Conservation (phyloP, 2,888 invertebrate species). For the Eupithecia exiguata region DNA sequence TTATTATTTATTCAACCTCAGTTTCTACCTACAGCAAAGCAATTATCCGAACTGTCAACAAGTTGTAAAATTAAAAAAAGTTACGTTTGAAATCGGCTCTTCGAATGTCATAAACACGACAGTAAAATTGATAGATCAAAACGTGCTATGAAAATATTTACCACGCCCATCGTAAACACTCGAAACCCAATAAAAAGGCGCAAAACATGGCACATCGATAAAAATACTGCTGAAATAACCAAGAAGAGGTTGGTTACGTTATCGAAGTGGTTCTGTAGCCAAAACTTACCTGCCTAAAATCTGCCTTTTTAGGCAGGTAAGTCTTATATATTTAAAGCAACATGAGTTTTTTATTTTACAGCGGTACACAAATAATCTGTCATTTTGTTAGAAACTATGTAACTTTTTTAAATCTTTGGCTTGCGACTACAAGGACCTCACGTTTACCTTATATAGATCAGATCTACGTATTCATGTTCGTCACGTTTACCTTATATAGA, state of each 20-base stretch:
- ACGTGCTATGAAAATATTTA: conserved; percentile 30
- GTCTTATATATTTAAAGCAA: too few species aligned
- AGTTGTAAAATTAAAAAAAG: conserved; percentile 24
- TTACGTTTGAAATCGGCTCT: conserved; percentile 23
- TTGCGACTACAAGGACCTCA: too few species aligned
- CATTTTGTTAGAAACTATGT: too few species aligned
- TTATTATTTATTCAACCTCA: neutral
- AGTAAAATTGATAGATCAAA: conserved; percentile 26
- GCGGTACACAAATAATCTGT: too few species aligned
- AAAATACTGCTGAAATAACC: conserved; percentile 12
- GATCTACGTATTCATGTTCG: too few species aligned
- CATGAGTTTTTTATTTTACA: too few species aligned
- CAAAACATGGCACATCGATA: conserved; percentile 19
- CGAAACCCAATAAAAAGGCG: conserved; percentile 26
- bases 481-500: too few species aligned
- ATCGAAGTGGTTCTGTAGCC: neutral
- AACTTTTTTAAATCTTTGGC: too few species aligned
- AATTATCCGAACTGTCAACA: conserved; percentile 27
- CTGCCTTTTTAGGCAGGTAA: too few species aligned
- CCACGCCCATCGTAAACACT: conserved; percentile 28
- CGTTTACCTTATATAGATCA: too few species aligned
- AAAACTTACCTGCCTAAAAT: neutral
- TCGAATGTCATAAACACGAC: conserved; percentile 29
- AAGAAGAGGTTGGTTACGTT: neutral
- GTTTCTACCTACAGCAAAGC: neutral